Base-by-base conservation (phyloP, 2,113 vertebrate genomes). In the Phaetusa simplex region DNA sequence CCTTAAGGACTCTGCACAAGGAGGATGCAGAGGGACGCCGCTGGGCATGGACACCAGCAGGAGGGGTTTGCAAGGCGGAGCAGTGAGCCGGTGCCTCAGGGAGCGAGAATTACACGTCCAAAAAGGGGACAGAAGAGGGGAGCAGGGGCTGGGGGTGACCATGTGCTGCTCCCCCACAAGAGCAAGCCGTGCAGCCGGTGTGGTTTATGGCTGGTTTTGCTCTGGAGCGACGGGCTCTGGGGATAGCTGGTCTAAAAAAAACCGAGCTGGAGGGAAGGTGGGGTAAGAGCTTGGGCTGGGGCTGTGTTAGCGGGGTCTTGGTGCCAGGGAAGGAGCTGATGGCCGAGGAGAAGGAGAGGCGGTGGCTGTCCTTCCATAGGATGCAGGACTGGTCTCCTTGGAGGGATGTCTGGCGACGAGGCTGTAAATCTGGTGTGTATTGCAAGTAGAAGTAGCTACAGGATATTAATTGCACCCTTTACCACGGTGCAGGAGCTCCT, bases 21-120 rank as follows among this genome's bases (percentile, higher is more conserved):
- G 56, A 61, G 50, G 62, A 5, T 24, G 36, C 24, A 43, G 22
- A n/a, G 0, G 8, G 65, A 29, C 1, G 1, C 4, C 34, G 40
- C 19, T 22, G 42, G 52, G 32, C 64, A 55, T 8, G 16, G 81
- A 19, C 55, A 12, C 7, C 24, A 40, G 64, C 38, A 23, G 4
- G 11, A 20, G 64, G 26, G 32, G 30, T 8, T 8, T 32, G 69
- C 55, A 38, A 42, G 66, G 61, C 32, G 73, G n/a, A 66, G 64
- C 67, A 9, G 27, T 3, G 53, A 49, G 13, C 12, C 1, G 2
- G 22, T 15, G 49, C 12, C 40, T 18, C 1, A 0, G 38, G 72
- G 24, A 53, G 24, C 0, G 2, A 58, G 52, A 40, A 17, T 12
- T 26, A 29, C 14, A 5, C 0, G 2, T 6, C 49, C 43, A 81